Conservation (phyloP, 2,113 vertebrate genomes). For the Pristiophorus japonicus region DNA sequence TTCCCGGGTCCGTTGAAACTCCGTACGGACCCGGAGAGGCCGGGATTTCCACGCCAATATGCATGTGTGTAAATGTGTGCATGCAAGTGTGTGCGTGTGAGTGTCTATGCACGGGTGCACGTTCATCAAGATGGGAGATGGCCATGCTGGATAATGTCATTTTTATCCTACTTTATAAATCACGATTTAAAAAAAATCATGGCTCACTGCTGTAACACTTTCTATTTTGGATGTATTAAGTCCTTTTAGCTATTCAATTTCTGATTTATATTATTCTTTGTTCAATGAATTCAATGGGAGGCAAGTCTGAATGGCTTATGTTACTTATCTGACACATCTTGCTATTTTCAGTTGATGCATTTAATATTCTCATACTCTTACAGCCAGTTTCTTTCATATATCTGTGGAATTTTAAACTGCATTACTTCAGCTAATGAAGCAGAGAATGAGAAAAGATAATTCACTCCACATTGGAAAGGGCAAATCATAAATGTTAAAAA, state of each 20-base stretch:
- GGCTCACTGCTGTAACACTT: not conserved
- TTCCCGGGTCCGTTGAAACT: too few relatives aligned
- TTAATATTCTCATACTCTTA: not conserved
- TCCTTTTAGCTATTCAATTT: not conserved
- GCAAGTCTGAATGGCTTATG: not conserved
- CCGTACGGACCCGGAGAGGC: too few relatives aligned
- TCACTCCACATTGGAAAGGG: not conserved
- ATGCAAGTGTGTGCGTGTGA: not conserved
- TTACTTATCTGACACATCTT: not conserved
- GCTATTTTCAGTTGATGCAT: conserved; percentile 3
- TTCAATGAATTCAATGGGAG: not conserved
- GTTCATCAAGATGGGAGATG: not conserved
- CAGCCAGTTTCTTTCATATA: not conserved
- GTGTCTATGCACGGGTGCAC: not conserved
- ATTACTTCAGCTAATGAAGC: not conserved
- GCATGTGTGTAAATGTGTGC: not conserved
- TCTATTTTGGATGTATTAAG: not conserved
- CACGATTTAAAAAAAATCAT: not conserved
- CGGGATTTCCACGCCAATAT: too few relatives aligned
- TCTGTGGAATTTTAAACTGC: not conserved
- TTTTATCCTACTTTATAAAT: not conserved
- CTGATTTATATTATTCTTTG: not conserved
- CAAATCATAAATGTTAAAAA: not conserved
- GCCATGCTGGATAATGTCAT: not conserved
- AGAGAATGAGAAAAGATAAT: not conserved